Conservation (phyloP, 2,113 vertebrate species). For the Trogon surrucura region DNA sequence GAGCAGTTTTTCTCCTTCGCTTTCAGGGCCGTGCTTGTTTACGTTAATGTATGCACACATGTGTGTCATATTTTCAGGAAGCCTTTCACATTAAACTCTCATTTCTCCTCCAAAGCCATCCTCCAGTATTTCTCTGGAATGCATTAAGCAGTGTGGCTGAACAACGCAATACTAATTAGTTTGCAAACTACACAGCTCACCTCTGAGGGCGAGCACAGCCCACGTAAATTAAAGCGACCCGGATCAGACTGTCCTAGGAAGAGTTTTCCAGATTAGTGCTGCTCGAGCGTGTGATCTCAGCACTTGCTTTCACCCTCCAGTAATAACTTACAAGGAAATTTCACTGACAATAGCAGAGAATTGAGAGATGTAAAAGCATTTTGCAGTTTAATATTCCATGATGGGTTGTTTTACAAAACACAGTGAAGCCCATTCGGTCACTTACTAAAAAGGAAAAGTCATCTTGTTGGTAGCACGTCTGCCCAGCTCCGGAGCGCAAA, state of each 20-base stretch:
- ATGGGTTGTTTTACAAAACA: background rate
- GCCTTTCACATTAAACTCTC: background rate
- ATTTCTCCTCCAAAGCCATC: background rate
- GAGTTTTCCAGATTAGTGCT: background rate
- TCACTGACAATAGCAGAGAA: background rate
- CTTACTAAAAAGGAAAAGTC: background rate
- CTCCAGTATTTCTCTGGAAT: background rate
- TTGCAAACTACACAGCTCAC: background rate
- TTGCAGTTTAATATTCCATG: background rate
- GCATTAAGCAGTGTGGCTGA: background rate
- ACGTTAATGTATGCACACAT: background rate
- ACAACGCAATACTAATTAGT: slow-evolving; percentile 6
- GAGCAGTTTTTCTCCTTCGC: background rate
- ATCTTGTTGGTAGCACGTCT: background rate
- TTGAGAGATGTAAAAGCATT: background rate
- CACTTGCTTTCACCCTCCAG: background rate
- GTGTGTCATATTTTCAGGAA: background rate
- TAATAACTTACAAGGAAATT: background rate
- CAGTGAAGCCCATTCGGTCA: background rate
- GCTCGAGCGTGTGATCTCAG: background rate
- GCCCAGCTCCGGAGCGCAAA: background rate
- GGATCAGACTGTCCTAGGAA: background rate
- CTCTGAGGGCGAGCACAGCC: background rate
- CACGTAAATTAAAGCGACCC: background rate
- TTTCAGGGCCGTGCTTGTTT: background rate